A percentile compares a stretch with the other conserved stretches of the same genome.
phyloP scores from a whole-genome alignment of 2,888 invertebrate species.

The Phyllotreta cruciferae region DNA sequence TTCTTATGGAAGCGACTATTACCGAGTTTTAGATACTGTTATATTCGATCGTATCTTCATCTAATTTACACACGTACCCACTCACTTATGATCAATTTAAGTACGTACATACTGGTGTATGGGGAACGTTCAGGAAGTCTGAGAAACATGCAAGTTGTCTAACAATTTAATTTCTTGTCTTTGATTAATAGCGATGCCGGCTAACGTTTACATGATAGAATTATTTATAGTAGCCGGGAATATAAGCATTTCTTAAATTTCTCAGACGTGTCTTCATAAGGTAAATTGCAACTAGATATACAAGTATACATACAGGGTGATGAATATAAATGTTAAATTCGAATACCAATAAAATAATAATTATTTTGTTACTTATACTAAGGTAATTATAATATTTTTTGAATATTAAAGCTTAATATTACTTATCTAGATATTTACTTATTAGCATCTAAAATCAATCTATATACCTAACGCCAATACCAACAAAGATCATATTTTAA shows the following conservation, averaged over 20 bases:
- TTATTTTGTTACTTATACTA: too few species aligned
- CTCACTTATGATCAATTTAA: slow-evolving; percentile 11
- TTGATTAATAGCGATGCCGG: slow-evolving; percentile 16
- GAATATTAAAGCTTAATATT: too few species aligned
- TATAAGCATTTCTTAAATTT: slow-evolving; percentile 17
- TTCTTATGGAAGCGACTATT: too few species aligned
- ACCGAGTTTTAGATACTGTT: slow-evolving; percentile 11
- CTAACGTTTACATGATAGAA: slow-evolving; percentile 10
- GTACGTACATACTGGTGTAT: neutral
- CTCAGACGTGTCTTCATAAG: neutral
- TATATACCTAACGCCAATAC: too few species aligned
- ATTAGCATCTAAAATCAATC: too few species aligned
- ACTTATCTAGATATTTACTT: too few species aligned
- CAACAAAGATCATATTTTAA: slow-evolving; percentile 9
- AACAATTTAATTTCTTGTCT: slow-evolving; percentile 22
- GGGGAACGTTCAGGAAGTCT: slow-evolving; percentile 19
- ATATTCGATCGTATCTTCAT: slow-evolving; percentile 17
- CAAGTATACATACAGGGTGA: too few species aligned
- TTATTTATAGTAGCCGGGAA: slow-evolving; percentile 18
- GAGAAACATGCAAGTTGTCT: slow-evolving; percentile 12
- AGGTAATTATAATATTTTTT: too few species aligned
- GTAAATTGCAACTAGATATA: too few species aligned
- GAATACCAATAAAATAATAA: too few species aligned
- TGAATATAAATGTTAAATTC: too few species aligned
- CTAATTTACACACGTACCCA: slow-evolving; percentile 16